Percentiles rank a stretch among this genome's conserved stretches.
These are phyloP conservation scores for Synergus gifuensis DNA, from an alignment of 2,888 invertebrate genomes.

Conservation along the genomic window DNA sequence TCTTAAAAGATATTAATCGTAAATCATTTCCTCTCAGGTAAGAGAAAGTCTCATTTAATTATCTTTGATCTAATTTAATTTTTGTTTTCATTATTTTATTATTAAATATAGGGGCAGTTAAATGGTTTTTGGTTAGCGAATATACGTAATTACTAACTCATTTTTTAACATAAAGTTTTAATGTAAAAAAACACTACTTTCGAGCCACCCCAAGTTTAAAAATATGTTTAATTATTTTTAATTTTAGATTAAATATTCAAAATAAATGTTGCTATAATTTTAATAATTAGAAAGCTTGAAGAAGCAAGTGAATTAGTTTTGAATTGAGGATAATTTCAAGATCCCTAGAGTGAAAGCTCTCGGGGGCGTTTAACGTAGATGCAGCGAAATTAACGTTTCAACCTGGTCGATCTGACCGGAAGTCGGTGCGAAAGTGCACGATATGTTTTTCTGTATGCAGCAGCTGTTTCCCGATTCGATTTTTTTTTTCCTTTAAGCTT, in stretches of 20 bases:
- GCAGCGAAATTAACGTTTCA: slow-evolving; percentile 13
- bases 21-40: too few relatives aligned
- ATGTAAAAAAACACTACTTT: neutral
- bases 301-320: neutral
- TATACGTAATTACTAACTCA: neutral
- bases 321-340: neutral
- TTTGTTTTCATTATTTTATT: neutral
- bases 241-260: neutral
- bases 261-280: neutral
- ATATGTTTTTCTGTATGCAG: neutral
- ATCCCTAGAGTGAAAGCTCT: neutral
- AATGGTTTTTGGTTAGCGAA: neutral
- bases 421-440: neutral
- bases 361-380: neutral
- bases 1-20: too few relatives aligned
- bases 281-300: neutral
- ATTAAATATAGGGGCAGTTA: neutral
- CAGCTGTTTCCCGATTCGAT: neutral
- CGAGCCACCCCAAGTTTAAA: neutral
- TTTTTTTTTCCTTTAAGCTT: neutral
- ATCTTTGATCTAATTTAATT: neutral
- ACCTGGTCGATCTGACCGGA: neutral
- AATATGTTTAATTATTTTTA: neutral
- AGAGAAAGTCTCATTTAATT: neutral
- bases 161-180: neutral